Base-by-base conservation (phyloP, 2,888 invertebrate species). In the Tinea pellionella region DNA sequence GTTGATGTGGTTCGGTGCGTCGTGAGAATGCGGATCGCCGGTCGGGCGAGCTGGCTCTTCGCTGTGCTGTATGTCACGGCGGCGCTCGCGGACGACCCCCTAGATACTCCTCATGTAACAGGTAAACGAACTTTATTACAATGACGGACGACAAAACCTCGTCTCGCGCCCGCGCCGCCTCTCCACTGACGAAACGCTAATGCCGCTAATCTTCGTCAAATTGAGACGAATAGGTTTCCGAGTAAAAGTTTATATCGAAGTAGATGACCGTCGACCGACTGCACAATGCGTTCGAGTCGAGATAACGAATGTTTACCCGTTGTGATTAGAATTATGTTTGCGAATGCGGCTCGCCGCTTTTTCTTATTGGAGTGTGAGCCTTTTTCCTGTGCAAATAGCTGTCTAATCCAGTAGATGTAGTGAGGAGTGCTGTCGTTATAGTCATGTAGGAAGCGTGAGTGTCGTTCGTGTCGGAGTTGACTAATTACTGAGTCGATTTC, bases 101-200 rank as follows among this genome's bases (percentile, higher is more conserved):
- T 74, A 61, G 84, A 84, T 77, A 80, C 85, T 65, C 78, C 81
- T 68, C 80, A 80, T 67, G 74, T 86, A 79, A 77, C 86, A 86
- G 86, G 86, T 85, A 57, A 43, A 11, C 29, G 47, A 47, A 47
- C 47, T 47, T 47, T 37, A 2, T 9, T 37, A 1, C n/a, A 37
- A 37, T 37, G 24, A 24, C 24, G 24, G 24, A 6, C 24, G 24
- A 6, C 6, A 6, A 24, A 2, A 24, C 3, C 24, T n/a, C 37
- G 9, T n/a, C 37, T 2, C 37, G 37, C 37, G 37, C 37, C 2
- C 37, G 4, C 37, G 9, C 37, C n/a, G 11, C n/a, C 37, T 37
- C 9, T 37, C 24, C 6, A 24, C 24, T 6, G 6, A 24, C 24
- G 3, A 24, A 24, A 24, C 6, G 24, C 24, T 24, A 24, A 24